Base-by-base conservation (phyloP, 2,888 invertebrate genomes). In the Barypeithes pellucidus region DNA sequence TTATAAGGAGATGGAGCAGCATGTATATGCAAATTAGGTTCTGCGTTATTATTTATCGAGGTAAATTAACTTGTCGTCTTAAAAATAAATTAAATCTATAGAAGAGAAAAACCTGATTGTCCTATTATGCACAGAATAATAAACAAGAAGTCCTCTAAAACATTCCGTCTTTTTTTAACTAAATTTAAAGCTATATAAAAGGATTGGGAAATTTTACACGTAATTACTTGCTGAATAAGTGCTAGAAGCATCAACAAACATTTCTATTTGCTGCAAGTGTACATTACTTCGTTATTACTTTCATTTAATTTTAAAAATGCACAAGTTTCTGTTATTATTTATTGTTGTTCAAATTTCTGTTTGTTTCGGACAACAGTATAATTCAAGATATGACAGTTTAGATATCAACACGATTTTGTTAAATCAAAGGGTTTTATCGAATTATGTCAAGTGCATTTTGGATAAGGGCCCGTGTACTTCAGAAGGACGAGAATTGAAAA, bases 401-500 rank as follows among this genome's bases (percentile, higher is more conserved):
- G 89, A 93, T 80, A 82, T 93, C 14, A 91, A 92, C 29, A 88
- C 89, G 79, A 90, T 93, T 76, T 85, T 93, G 1, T 87, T 87
- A 73, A 93, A 90, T 41, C 87, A 90, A 4, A 88, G 92, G 57
- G 86, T 93, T 4, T 85, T 93, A 24, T 89, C 89, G 73, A 91
- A 89, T 66, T 93, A 93, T 82, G 87, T 91, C 4, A 90, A 91
- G 78, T 93, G 93, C 80, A 85, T 93, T 1, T 81, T 92, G 71
- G 91, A 90, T 0, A 87, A 84, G 78, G 90, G 90, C 4, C 88
- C 88, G 5, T 93, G 93, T 83, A 91, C 92, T n/a, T 88, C 91
- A 0, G 92, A 92, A 76, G 92, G 89, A 54, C 88, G 88, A 77
- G 89, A 90, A 75, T 84, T 83, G 76, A 88, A 83, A 89, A 88